These are phyloP conservation scores for Chrysolina haemoptera DNA, from an alignment of 2,888 invertebrate species.

Conservation along the genomic window DNA sequence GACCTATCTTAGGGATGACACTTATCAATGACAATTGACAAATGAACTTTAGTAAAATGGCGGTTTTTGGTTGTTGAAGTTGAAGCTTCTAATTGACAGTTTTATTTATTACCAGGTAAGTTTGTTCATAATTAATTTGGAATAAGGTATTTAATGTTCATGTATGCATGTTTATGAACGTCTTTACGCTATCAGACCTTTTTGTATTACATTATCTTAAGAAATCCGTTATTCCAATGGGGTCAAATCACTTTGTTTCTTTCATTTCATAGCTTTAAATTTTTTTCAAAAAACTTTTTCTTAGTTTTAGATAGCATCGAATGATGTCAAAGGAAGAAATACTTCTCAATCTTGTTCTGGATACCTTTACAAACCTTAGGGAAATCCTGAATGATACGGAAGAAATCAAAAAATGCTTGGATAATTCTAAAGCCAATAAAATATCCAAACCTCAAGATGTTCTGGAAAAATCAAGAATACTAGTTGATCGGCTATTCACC, in stretches of 20 bases:
- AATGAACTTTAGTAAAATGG: constrained; percentile 2
- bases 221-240: no score
- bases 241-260: background rate
- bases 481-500: constrained; percentile 46
- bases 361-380: constrained; percentile 46
- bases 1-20: no score
- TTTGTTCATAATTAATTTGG: background rate
- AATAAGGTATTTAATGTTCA: background rate
- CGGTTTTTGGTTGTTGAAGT: background rate
- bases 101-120: constrained; percentile 6
- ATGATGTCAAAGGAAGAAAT: constrained; percentile 35
- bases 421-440: constrained; percentile 38
- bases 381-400: constrained; percentile 43
- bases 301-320: constrained; percentile 30
- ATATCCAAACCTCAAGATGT: constrained; percentile 36
- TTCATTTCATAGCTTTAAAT: background rate
- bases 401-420: constrained; percentile 39
- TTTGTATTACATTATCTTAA: no score
- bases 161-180: no score
- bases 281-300: background rate
- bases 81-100: background rate
- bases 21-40: background rate
- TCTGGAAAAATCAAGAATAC: constrained; percentile 48
- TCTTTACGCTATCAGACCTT: background rate
- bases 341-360: constrained; percentile 44